Conservation (phyloP, 2,113 vertebrate genomes). For the Melierax canorus region DNA sequence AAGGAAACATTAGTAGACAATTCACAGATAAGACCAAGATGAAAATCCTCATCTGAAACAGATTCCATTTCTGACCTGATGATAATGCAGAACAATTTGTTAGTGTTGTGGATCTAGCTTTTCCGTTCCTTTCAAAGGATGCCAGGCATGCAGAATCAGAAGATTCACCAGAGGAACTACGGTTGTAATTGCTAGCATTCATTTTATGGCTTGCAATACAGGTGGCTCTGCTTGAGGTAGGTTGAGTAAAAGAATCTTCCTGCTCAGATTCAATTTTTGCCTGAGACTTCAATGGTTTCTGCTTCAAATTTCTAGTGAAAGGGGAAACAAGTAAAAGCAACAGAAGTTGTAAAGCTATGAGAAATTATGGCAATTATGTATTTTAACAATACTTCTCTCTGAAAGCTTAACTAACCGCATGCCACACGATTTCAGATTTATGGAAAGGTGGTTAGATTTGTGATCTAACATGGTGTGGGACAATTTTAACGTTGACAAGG, state of each 20-base stretch:
- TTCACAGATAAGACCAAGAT: not conserved
- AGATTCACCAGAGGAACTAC: constrained; percentile 76
- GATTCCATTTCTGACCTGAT: constrained; percentile 74
- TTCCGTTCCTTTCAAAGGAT: constrained; percentile 62
- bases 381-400: not conserved
- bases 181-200: constrained; percentile 8
- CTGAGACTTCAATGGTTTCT: constrained; percentile 82
- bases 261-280: constrained; percentile 71
- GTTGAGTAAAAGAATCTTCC: constrained; percentile 74
- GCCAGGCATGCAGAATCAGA: constrained; percentile 64
- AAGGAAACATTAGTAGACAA: not conserved
- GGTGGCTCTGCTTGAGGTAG: constrained; percentile 85
- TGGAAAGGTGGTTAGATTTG: not conserved
- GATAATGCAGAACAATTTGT: constrained; percentile 60
- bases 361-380: not conserved
- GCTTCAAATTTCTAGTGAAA: constrained; percentile 75
- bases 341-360: not conserved
- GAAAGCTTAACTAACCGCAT: not conserved
- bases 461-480: not conserved
- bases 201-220: constrained; percentile 44
- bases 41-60: not conserved
- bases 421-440: not conserved
- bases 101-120: constrained; percentile 64
- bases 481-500: not conserved
- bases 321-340: not conserved